Conservation (phyloP, 2,888 invertebrate genomes). For the Eupithecia subfuscata region DNA sequence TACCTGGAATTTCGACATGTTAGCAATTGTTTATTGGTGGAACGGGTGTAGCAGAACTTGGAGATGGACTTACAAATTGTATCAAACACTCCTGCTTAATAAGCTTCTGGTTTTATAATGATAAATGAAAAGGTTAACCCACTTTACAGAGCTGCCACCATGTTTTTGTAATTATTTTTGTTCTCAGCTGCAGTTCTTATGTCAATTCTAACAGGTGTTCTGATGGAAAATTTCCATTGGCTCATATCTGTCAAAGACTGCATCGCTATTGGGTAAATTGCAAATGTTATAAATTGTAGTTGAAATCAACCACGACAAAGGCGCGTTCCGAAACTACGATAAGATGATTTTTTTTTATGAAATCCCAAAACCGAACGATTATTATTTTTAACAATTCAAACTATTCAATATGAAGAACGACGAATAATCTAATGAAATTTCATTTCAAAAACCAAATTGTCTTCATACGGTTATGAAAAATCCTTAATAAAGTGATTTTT, state of each 20-base stretch:
- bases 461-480: not conserved
- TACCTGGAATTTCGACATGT: constrained; percentile 62
- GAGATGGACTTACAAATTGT: constrained; percentile 74
- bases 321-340: not conserved
- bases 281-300: not conserved
- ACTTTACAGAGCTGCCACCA: constrained; percentile 81
- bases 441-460: not conserved
- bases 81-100: constrained; percentile 82
- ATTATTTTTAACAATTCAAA: not conserved
- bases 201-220: constrained; percentile 18
- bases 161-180: constrained; percentile 63
- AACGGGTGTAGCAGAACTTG: constrained; percentile 17
- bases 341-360: not conserved
- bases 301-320: not conserved
- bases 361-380: not conserved
- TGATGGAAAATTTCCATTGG: not conserved
- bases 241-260: not conserved
- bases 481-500: not conserved
- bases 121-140: constrained; percentile 73
- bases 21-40: constrained; percentile 35
- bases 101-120: constrained; percentile 76
- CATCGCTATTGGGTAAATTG: constrained; percentile 13
- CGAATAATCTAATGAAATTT: not conserved
- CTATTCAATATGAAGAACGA: not conserved
- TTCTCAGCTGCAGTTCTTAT: constrained; percentile 21